These are phyloP conservation scores for Camelus bactrianus DNA, from an alignment of 2,113 vertebrate species.

Conservation along the genomic window DNA sequence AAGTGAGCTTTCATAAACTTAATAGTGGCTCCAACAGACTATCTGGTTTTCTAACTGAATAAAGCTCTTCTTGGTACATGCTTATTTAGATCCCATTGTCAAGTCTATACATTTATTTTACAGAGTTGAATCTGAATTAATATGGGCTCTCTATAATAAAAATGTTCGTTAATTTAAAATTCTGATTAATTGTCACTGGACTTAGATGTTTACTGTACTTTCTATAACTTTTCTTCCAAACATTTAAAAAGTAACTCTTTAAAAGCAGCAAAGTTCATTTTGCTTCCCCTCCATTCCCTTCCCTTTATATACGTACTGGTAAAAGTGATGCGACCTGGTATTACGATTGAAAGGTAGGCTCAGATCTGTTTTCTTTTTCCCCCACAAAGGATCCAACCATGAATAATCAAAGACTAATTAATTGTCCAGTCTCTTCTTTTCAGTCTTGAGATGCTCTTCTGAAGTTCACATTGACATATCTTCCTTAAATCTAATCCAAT, in stretches of 20 bases:
- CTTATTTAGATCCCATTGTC: not conserved
- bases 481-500: conserved; percentile 13
- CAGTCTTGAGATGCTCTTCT: not conserved
- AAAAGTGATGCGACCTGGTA: not conserved
- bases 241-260: not conserved
- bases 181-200: not conserved
- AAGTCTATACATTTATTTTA: conserved; percentile 41
- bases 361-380: not conserved
- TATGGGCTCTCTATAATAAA: not conserved
- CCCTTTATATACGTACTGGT: not conserved
- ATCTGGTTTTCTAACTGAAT: not conserved
- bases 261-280: conserved; percentile 32
- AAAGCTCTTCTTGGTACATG: not conserved
- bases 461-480: not conserved
- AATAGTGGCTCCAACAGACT: not conserved
- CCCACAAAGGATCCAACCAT: not conserved
- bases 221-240: conserved; percentile 20
- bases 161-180: conserved; percentile 43
- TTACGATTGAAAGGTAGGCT: not conserved
- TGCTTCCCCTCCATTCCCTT: not conserved
- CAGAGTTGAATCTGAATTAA: not conserved
- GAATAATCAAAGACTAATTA: not conserved
- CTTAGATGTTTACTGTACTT: not conserved
- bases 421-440: not conserved
- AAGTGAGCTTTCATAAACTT: not conserved